Base-by-base conservation (phyloP, 92 coral and sea anemone species). In the Heliopora coerulea region DNA sequence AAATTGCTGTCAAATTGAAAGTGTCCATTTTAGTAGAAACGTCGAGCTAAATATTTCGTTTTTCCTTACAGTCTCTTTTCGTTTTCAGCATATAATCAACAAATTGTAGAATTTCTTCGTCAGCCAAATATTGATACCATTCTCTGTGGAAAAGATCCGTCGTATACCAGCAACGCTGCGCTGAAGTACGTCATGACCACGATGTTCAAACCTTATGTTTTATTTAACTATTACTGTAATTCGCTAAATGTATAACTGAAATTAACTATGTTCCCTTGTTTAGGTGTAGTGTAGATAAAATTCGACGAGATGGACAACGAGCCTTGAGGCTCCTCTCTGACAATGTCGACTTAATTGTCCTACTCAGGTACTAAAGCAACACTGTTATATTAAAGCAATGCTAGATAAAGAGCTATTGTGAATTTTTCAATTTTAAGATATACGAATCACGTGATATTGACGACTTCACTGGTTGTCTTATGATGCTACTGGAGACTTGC, bases 41-140 rank as follows among this genome's bases (percentile, higher is more conserved):
- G n/a, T n/a, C n/a, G n/a, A n/a, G n/a, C n/a, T n/a, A n/a, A n/a
- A 46, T 46, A 6, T 15, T 8, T 46, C 12, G 2, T 46, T 15
- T 46, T 15, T 46, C 3, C 52, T 46, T 2, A 46, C 52, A 8
- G 14, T 46, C 15, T 46, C n/a, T 46, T 46, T 14, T 23, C 1
- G 23, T 82, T 62, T 79, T 64, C 74, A 92, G 97, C 91, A 11
- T 92, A 92, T 80, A 90, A 89, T 76, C 96, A 92, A 46, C 97
- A 92, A 79, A 89, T 92, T 9, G 86, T 92, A 10, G 97, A 91
- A 40, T 92, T 87, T 50, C 74, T 92, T 65, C 86, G 91, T 24
- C 97, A 90, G 60, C 80, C 96, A 25, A 85, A 85, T 68, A 83
- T 92, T 54, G 96, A 92, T 26, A 88, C 80, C 18, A 60, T 90